Evolutionary conservation across 2,888 invertebrate genomes (phyloP), one percentile per base, ranked within the genome.

Genomic region (Andricus quercusramuli): DNA sequence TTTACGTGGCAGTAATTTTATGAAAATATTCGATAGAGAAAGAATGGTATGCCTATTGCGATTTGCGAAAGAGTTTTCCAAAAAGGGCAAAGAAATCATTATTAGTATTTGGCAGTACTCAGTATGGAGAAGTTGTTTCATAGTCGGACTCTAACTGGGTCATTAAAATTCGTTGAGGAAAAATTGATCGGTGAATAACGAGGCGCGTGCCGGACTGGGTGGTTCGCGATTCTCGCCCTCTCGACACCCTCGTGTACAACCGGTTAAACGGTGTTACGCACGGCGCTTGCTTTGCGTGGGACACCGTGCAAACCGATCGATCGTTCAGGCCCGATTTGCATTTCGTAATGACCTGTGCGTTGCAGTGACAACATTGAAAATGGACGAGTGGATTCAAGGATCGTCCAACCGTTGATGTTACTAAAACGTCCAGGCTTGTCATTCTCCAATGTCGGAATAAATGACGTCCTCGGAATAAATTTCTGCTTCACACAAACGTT

Each of bases 301-400:
- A 88, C 88, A 86, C 82, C 86, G 83, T 87, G 86, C 87, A 89
- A 87, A 87, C 87, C 88, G 89, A 91, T 91, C 90, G 91, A 91
- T 91, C 89, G 87, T 80, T 84, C 86, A 85, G 84, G 84, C 82
- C 83, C 87, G 88, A 92, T 92, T 92, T 92, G 91, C 92, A 92
- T 92, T 89, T 89, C 86, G 89, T 92, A 92, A 92, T 91, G 91
- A 91, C 89, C 87, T 84, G 70, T 74, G 51, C 56, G 37, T 74
- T 74, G 74, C 56, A 74, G 51, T 74, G 74, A 74, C 74, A 74
- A 74, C 56, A 74, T 74, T 74, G 74, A 74, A 74, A 74, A 74
- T n/a, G 74, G 74, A 20, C 74, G 74, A 74, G 74, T 74, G 56
- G 32, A 56, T 74, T 51, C 74, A 32, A 56, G 56, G 51, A 74